phyloP scores from a whole-genome alignment of 2,888 invertebrate genomes.

The Andrena haemorrhoa region DNA sequence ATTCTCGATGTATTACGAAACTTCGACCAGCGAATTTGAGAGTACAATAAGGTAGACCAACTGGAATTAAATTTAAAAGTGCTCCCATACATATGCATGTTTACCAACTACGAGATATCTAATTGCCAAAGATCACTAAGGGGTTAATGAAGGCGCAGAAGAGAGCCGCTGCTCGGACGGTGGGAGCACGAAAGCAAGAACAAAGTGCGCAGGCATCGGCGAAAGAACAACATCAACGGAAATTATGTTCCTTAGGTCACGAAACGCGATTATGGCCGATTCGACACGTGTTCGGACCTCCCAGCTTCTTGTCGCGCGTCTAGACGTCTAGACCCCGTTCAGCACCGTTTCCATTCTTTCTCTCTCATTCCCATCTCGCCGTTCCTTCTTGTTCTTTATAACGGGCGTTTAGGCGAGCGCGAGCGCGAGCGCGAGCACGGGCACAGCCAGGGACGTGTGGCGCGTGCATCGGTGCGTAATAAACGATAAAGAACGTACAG shows the following conservation, averaged over 20 bases:
- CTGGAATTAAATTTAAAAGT: too few species aligned
- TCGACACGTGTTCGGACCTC: slow-evolving; percentile 1
- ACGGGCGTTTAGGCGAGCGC: slow-evolving; percentile 7
- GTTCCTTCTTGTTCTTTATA: background rate
- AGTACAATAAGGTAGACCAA: too few species aligned
- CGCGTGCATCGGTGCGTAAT: slow-evolving; percentile 34
- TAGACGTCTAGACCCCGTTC: slow-evolving; percentile 8
- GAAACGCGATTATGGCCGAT: background rate
- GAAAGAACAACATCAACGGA: background rate
- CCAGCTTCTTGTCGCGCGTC: background rate
- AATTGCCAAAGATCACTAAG: too few species aligned
- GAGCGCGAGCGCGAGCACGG: background rate
- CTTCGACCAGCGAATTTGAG: too few species aligned
- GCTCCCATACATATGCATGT: too few species aligned
- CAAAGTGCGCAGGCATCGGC: background rate
- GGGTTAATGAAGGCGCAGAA: too few species aligned
- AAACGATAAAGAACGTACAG: slow-evolving; percentile 42
- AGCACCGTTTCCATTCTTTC: background rate
- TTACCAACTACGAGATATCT: too few species aligned
- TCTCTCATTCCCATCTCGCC: background rate
- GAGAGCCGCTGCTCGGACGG: too few species aligned
- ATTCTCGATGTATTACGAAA: too few species aligned
- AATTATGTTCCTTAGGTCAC: background rate
- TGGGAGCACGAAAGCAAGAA: background rate
- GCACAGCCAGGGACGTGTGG: background rate